Evolutionary conservation across 2,113 vertebrate genomes (phyloP).

Genomic region (Aptenodytes patagonicus): DNA sequence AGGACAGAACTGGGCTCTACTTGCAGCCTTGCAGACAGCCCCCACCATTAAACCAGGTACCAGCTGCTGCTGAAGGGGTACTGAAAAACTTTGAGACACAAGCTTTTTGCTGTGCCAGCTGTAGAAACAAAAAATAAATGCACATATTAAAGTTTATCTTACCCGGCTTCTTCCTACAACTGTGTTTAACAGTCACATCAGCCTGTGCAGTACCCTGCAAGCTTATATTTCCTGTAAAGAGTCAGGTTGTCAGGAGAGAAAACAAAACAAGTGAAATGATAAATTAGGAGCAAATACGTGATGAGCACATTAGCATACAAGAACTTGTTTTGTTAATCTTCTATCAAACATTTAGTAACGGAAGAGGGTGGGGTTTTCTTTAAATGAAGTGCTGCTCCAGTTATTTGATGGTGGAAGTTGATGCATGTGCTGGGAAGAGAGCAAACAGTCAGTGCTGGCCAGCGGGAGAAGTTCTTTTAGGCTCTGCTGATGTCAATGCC

Average conservation of each 20-base stretch:
- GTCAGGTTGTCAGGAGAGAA: not conserved
- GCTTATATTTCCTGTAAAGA: not conserved
- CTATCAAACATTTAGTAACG: not conserved
- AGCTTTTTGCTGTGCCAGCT: not conserved
- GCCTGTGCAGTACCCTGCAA: not conserved
- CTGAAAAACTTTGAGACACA: not conserved
- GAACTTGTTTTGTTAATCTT: not conserved
- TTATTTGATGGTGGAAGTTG: not conserved
- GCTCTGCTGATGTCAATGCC: conserved; percentile 41
- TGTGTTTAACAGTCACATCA: not conserved
- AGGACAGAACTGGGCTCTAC: not conserved
- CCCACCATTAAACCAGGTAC: not conserved
- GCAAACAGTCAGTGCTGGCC: not conserved
- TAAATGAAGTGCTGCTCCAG: not conserved
- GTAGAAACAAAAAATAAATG: not conserved
- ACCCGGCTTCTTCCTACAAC: not conserved
- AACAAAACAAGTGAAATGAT: not conserved
- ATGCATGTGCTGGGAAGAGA: not conserved
- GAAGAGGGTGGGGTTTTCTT: not conserved
- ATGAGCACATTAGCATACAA: not conserved
- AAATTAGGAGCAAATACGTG: not conserved
- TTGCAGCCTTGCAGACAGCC: not conserved
- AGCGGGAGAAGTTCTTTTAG: not conserved
- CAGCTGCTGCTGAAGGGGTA: not conserved
- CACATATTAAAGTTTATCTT: not conserved